Base-by-base conservation (phyloP, 1,140 invertebrate species). In the Lutraria rhynchaena region DNA sequence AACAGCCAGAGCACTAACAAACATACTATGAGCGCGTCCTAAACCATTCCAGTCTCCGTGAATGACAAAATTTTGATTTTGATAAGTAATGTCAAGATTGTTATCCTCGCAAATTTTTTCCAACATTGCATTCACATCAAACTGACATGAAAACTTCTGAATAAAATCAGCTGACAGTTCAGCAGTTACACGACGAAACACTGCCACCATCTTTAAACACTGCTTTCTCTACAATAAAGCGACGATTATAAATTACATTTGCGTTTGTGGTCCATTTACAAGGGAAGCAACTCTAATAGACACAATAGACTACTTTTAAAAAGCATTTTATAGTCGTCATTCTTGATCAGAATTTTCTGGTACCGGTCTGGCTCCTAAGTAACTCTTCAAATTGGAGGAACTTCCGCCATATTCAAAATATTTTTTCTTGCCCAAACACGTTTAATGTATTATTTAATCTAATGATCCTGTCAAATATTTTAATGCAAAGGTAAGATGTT, bases 61-160 rank as follows among this genome's bases (percentile, higher is more conserved):
- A 1, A 81, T 33, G 7, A 57, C 5, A 53, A 49, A 61, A 3
- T 24, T 53, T 15, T 81, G 31, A 19, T 81, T 55, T 44, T 49
- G 35, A 51, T 37, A 46, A 41, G 69, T 41, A 55, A 81, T 58
- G 37, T 37, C 69, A 11, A 73, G 67, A 37, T 37, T 41, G 22
- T 37, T 51, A 41, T 71, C 69, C 13, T 73, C 44, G 31, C 78
- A 81, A 44, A 81, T 73, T 33, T 53, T 73, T 51, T 35, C 15
- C 55, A 81, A 69, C 69, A 81, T 51, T 19, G 51, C 67, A 35
- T 41, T 41, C 33, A 81, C 51, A 35, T 73, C 65, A 35, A 81
- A 63, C 37, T 61, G 41, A 13, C 24, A 22, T 9, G 78, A 67
- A 73, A 81, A 81, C 11, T 70, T 63, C 60, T 35, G 67, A 9